phyloP scores from a whole-genome alignment of 2,797 vertebrate genomes.

The Lepus townsendii region DNA sequence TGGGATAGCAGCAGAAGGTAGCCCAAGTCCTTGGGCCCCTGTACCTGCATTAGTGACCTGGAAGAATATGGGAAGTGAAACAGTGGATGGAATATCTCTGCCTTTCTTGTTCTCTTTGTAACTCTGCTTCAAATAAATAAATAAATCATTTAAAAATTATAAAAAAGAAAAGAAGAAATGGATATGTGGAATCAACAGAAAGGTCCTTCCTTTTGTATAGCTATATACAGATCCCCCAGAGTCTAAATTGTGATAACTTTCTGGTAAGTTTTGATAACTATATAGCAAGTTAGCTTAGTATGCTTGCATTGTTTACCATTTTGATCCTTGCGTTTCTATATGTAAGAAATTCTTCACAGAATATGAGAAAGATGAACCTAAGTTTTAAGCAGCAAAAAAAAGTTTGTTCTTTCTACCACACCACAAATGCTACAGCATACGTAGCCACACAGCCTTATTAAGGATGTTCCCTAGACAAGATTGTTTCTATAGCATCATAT shows the following conservation, averaged over 20 bases:
- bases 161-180: too few relatives aligned
- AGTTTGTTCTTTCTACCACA: background rate
- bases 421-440: background rate
- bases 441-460: background rate
- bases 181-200: background rate
- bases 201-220: background rate
- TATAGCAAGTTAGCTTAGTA: background rate
- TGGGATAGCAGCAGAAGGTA: too few relatives aligned
- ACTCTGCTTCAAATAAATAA: too few relatives aligned
- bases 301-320: background rate
- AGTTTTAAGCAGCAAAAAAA: background rate
- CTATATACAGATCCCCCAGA: background rate
- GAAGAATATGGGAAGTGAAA: too few relatives aligned
- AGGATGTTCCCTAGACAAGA: background rate
- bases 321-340: background rate
- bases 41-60: too few relatives aligned
- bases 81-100: too few relatives aligned
- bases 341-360: background rate
- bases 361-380: background rate
- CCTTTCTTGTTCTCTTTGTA: too few relatives aligned
- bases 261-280: background rate
- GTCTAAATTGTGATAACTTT: background rate
- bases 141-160: too few relatives aligned
- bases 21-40: too few relatives aligned
- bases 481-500: background rate